Evolutionary conservation across 2,113 vertebrate species (phyloP).

Genomic region (Gnathonemus echidnorhynchus): DNA sequence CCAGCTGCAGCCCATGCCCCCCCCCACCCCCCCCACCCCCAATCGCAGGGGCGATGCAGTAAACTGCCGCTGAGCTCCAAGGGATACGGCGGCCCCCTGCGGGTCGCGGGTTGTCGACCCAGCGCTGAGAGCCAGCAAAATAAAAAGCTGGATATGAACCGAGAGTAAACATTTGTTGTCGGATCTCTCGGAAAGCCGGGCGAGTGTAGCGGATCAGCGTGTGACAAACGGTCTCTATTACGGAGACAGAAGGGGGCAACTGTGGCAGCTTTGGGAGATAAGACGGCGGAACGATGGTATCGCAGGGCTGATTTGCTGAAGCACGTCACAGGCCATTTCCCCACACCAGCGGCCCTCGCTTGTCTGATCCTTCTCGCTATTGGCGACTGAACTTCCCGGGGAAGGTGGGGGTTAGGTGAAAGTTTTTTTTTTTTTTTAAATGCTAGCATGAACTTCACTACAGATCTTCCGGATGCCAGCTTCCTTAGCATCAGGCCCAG

Average conservation of each 20-base stretch:
- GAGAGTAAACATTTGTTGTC: neutral
- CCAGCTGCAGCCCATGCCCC: neutral
- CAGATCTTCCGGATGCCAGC: neutral
- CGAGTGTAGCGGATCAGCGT: neutral
- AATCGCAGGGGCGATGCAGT: neutral
- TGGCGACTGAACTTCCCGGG: neutral
- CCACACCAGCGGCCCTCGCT: neutral
- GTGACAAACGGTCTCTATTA: neutral
- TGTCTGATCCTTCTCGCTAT: neutral
- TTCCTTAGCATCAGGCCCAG: neutral
- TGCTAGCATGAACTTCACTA: neutral
- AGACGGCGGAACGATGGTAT: neutral
- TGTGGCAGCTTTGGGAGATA: constrained; percentile 1
- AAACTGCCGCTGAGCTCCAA: neutral
- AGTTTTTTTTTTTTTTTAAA: neutral
- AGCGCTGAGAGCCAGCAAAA: neutral
- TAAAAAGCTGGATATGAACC: neutral
- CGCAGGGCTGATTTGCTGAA: constrained; percentile 5
- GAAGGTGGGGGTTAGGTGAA: neutral
- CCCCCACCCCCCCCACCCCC: neutral
- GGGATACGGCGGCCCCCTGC: neutral
- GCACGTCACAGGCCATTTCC: constrained; percentile 5
- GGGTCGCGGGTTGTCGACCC: neutral
- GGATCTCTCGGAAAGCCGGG: neutral
- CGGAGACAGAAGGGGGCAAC: constrained; percentile 8